phyloP scores from a whole-genome alignment of 2,888 invertebrate species.

The Melanotus villosus region DNA sequence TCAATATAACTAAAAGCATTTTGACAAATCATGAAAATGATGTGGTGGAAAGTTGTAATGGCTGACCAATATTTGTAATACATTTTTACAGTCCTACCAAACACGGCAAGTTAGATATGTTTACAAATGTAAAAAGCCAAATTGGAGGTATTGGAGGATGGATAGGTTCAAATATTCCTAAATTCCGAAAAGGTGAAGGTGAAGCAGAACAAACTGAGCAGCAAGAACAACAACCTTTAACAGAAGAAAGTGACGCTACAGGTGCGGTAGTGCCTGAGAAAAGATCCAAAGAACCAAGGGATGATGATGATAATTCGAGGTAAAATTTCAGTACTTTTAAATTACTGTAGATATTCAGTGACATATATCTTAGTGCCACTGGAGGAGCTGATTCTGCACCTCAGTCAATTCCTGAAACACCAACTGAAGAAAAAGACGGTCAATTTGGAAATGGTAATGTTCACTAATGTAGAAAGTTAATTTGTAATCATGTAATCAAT shows the following conservation, averaged over 20 bases:
- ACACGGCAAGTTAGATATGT: conserved; percentile 83
- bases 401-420: conserved; percentile 83
- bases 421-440: conserved; percentile 84
- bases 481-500: too few relatives aligned
- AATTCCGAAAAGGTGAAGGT: conserved; percentile 78
- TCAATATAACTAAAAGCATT: too few relatives aligned
- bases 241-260: conserved; percentile 68
- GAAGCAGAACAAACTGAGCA: conserved; percentile 57
- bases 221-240: conserved; percentile 52
- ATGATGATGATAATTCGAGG: conserved; percentile 93
- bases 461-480: too few relatives aligned
- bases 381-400: conserved; percentile 93
- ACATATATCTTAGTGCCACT: conserved; percentile 78
- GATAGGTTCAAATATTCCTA: conserved; percentile 80
- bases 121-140: conserved; percentile 89
- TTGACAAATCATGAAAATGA: too few relatives aligned
- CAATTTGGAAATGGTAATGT: conserved; percentile 82
- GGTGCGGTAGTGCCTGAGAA: conserved; percentile 66
- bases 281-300: conserved; percentile 62
- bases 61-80: too few relatives aligned
- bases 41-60: too few relatives aligned
- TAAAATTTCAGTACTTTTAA: conserved; percentile 64
- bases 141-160: conserved; percentile 89
- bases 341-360: background rate
- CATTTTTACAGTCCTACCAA: conserved; percentile 76